Evolutionary conservation across 2,113 vertebrate species (phyloP).

Genomic region (Cinclus cinclus): DNA sequence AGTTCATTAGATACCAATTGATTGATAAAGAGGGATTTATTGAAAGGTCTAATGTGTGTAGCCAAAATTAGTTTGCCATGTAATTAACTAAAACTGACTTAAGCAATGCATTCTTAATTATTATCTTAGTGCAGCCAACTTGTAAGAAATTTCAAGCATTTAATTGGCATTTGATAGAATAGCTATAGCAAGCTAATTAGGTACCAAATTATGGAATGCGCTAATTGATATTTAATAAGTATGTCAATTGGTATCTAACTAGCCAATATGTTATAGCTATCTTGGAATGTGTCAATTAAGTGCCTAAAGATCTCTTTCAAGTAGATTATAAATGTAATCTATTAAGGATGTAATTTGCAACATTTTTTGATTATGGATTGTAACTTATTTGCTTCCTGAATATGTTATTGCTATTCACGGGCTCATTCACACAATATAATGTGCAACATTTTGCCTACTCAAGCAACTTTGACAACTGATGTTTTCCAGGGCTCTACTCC

Average conservation of each 20-base stretch:
- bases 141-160: constrained; percentile 76
- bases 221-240: constrained; percentile 85
- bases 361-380: constrained; percentile 63
- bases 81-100: constrained; percentile 75
- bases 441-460: background rate
- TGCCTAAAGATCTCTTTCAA: constrained; percentile 75
- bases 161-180: constrained; percentile 83
- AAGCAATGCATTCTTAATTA: constrained; percentile 74
- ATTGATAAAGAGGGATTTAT: constrained; percentile 71
- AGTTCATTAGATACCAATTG: constrained; percentile 70
- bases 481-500: background rate
- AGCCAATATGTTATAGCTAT: constrained; percentile 77
- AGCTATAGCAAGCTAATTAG: constrained; percentile 80
- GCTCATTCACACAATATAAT: background rate
- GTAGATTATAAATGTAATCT: constrained; percentile 70
- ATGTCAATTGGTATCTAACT: constrained; percentile 80
- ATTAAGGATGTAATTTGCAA: constrained; percentile 66
- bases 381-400: constrained; percentile 48
- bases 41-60: constrained; percentile 67
- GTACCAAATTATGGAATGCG: constrained; percentile 76
- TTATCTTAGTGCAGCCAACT: constrained; percentile 67
- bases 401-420: background rate
- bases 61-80: constrained; percentile 75
- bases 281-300: constrained; percentile 79
- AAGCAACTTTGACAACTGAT: background rate